These are phyloP conservation scores for Oscheius sp. DNA, from an alignment of 2,888 invertebrate genomes.

Conservation along the genomic window DNA sequence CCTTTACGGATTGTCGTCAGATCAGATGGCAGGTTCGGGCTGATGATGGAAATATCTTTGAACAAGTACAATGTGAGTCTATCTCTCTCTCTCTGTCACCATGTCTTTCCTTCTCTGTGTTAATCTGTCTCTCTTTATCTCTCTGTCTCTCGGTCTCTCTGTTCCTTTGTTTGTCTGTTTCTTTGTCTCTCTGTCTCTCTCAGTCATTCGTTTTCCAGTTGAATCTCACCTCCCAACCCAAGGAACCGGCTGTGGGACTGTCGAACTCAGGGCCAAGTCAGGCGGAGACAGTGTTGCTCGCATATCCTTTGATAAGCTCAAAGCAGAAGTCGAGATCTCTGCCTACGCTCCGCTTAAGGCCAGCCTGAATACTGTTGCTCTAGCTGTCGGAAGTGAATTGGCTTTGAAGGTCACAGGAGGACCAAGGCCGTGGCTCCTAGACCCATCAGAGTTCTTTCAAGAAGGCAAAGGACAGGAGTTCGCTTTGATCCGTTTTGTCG, in stretches of 20 bases:
- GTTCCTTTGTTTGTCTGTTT: not conserved
- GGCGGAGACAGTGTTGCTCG: slow-evolving; percentile 56
- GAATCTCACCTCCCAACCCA: slow-evolving; percentile 42
- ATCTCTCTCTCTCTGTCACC: not conserved
- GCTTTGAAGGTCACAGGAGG: slow-evolving; percentile 56
- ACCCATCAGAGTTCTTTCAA: slow-evolving; percentile 51
- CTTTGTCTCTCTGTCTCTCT: slow-evolving; percentile 6
- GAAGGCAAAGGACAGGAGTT: slow-evolving; percentile 15
- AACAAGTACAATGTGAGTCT: slow-evolving; percentile 40
- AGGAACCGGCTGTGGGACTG: slow-evolving; percentile 64
- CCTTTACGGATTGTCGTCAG: slow-evolving; percentile 61
- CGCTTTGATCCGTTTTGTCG: not conserved
- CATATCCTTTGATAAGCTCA: slow-evolving; percentile 39
- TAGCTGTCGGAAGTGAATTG: slow-evolving; percentile 51
- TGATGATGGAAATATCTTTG: slow-evolving; percentile 47
- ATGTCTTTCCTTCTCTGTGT: no score
- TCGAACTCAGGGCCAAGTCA: slow-evolving; percentile 47
- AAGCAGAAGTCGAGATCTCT: slow-evolving; percentile 54
- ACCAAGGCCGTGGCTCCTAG: slow-evolving; percentile 65
- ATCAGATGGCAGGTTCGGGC: slow-evolving; percentile 45
- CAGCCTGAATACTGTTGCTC: slow-evolving; percentile 42
- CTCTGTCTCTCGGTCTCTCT: no score
- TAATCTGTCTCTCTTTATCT: no score
- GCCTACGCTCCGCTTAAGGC: slow-evolving; percentile 55
- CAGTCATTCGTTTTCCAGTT: slow-evolving; percentile 26